These are phyloP conservation scores for Gallirallus australis DNA, from an alignment of 2,797 vertebrate genomes.

Conservation along the genomic window DNA sequence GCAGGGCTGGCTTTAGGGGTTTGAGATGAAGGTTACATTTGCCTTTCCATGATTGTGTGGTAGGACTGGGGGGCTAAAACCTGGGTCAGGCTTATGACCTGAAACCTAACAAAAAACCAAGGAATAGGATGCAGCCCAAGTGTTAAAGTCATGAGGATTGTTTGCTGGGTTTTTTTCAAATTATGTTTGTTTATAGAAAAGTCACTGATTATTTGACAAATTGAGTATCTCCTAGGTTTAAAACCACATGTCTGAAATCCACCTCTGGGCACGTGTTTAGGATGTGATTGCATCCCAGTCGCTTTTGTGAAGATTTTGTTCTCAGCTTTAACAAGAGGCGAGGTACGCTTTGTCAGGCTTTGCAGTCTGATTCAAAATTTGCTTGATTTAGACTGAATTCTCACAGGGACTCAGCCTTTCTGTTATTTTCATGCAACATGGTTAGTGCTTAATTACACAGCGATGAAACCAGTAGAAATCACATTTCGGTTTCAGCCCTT, in stretches of 20 bases:
- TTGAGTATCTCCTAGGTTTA: background rate
- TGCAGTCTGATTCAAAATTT: background rate
- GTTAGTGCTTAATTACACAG: background rate
- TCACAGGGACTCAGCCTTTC: background rate
- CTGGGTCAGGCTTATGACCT: background rate
- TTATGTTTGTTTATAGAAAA: background rate
- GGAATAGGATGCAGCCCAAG: background rate
- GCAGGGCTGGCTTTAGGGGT: background rate
- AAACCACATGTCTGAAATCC: background rate
- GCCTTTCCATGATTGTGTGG: background rate
- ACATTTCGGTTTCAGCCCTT: background rate
- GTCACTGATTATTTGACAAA: background rate
- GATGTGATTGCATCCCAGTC: background rate
- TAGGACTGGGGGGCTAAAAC: background rate
- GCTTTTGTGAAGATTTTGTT: background rate
- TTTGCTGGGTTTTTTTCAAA: background rate
- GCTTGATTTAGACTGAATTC: background rate
- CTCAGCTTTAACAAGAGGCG: background rate
- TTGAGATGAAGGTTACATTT: background rate
- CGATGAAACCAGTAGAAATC: background rate
- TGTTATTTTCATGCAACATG: background rate
- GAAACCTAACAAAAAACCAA: background rate
- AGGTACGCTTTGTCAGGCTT: background rate
- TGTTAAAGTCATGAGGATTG: background rate
- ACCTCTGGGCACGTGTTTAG: rapidly evolving